A percentile compares a stretch with the other conserved stretches of the same genome.
Evolutionary conservation across 1,140 invertebrate species (phyloP).

Genomic region (Drosophila persimilis): DNA sequence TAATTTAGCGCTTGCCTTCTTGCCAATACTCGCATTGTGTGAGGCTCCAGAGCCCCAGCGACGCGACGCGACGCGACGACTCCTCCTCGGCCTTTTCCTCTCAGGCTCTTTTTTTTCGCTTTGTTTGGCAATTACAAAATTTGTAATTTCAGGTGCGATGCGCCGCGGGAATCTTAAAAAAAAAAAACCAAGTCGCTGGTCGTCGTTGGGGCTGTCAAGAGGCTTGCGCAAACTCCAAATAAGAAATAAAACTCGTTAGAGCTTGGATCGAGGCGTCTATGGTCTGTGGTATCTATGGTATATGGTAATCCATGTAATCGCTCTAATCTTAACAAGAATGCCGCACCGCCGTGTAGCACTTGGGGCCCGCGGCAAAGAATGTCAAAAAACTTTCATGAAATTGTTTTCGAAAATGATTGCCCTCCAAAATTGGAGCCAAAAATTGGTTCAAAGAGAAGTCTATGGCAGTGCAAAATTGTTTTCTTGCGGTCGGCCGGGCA

Average conservation of each 20-base stretch:
- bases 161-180: conserved; percentile 53
- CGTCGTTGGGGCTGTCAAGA: conserved; percentile 19
- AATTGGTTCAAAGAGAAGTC: conserved; percentile 20
- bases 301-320: conserved; percentile 47
- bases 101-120: conserved; percentile 22
- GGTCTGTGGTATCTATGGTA: neutral
- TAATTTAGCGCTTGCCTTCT: conserved; percentile 65
- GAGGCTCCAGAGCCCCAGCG: conserved; percentile 14
- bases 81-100: conserved; percentile 37
- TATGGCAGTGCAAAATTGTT: conserved; percentile 37
- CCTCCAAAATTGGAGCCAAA: conserved; percentile 32
- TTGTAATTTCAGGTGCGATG: conserved; percentile 63
- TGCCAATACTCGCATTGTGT: conserved; percentile 64
- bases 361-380: conserved; percentile 27
- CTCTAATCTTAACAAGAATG: conserved; percentile 49
- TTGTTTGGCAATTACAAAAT: conserved; percentile 66
- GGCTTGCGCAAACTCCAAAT: conserved; percentile 44
- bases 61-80: neutral
- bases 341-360: conserved; percentile 13
- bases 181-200: conserved; percentile 16
- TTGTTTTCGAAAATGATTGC: conserved; percentile 27
- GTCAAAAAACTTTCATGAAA: conserved; percentile 38
- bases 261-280: neutral
- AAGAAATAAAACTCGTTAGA: conserved; percentile 39
- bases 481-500: conserved; percentile 12